These are phyloP conservation scores for Tragulus kanchil DNA, from an alignment of 2,113 vertebrate species.

Conservation along the genomic window DNA sequence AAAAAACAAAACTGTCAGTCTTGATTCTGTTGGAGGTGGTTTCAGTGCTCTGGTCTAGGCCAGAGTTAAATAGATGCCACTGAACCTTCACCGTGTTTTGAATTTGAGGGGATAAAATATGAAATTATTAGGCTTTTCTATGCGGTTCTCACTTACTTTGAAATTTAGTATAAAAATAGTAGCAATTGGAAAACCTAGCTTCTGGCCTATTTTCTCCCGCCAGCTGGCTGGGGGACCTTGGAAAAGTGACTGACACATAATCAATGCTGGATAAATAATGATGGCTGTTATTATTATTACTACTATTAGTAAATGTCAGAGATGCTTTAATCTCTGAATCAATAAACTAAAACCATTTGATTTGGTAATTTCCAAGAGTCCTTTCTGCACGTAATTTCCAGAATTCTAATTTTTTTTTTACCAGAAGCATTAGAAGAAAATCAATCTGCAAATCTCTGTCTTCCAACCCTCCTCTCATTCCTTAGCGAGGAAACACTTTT, in stretches of 20 bases:
- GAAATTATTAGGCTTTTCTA: neutral
- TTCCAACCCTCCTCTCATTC: neutral
- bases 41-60: neutral
- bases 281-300: neutral
- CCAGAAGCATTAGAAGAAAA: conserved; percentile 60
- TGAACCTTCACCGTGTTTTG: neutral
- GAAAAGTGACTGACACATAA: conserved; percentile 31
- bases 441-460: conserved; percentile 38
- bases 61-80: neutral
- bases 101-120: neutral
- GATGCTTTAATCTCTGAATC: neutral
- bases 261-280: conserved; percentile 55
- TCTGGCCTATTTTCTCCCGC: neutral
- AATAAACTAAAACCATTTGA: conserved; percentile 5
- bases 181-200: neutral
- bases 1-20: neutral
- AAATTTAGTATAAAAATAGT: conserved; percentile 49
- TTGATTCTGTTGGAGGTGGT: neutral
- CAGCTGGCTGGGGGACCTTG: neutral
- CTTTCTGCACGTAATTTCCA: conserved; percentile 14
- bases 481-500: neutral
- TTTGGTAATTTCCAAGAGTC: neutral
- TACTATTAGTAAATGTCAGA: neutral
- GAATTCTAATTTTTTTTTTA: conserved; percentile 49
- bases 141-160: neutral